phyloP scores from a whole-genome alignment of 2,113 vertebrate species.

The Corythaixoides concolor region DNA sequence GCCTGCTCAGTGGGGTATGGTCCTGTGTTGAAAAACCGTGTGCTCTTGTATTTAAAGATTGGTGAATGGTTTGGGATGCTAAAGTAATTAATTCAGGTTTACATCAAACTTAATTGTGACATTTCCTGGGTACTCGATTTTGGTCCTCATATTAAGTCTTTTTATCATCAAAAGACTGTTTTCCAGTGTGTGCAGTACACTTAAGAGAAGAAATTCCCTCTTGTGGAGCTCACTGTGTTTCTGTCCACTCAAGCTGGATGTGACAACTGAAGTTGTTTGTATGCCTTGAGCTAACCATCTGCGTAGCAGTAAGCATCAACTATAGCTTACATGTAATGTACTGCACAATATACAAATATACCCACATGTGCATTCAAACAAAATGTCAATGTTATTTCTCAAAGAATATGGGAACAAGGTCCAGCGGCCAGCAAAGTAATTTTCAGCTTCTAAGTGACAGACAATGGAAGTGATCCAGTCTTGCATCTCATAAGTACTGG shows the following conservation, averaged over 20 bases:
- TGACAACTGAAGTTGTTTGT: not conserved
- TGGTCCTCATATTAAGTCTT: not conserved
- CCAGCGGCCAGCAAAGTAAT: not conserved
- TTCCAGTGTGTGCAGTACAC: not conserved
- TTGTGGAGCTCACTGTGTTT: not conserved
- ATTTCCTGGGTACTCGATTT: not conserved
- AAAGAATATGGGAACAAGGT: not conserved
- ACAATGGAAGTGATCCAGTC: constrained; percentile 40
- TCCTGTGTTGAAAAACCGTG: not conserved
- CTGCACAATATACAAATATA: not conserved
- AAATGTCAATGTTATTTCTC: not conserved
- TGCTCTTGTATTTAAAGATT: not conserved
- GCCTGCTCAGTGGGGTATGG: not conserved
- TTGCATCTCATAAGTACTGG: constrained; percentile 8
- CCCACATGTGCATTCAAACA: not conserved
- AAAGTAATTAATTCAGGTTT: not conserved
- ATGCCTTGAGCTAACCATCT: not conserved
- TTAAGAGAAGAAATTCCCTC: not conserved
- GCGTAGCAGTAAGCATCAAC: not conserved
- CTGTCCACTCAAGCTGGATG: not conserved
- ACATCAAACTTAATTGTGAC: not conserved
- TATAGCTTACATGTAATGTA: not conserved
- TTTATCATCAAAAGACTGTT: not conserved
- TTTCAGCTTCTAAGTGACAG: constrained; percentile 45
- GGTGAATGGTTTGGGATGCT: not conserved